phyloP scores from a whole-genome alignment of 2,888 invertebrate genomes.

The Saturnia pavonia region DNA sequence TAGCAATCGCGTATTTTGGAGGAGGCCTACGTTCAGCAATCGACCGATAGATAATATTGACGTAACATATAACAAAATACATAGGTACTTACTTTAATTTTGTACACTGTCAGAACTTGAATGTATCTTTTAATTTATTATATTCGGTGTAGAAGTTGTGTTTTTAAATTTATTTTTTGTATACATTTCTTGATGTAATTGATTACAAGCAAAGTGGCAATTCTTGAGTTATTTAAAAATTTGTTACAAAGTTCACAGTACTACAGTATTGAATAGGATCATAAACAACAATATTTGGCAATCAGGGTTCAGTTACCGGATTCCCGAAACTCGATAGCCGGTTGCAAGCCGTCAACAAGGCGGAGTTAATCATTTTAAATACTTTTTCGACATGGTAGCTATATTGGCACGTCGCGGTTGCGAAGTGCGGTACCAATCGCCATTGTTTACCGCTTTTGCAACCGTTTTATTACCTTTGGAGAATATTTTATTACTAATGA shows the following conservation, averaged over 20 bases:
- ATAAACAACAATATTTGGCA: slow-evolving; percentile 19
- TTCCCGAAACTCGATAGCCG: slow-evolving; percentile 68
- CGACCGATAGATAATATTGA: too few relatives aligned
- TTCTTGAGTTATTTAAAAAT: neutral
- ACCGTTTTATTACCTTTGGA: slow-evolving; percentile 54
- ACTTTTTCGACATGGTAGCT: slow-evolving; percentile 64
- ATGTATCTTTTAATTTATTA: neutral
- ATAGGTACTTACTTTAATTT: too few relatives aligned
- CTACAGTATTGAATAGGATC: slow-evolving; percentile 16
- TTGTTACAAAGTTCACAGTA: slow-evolving; percentile 3
- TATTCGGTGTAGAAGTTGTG: neutral
- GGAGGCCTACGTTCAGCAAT: neutral
- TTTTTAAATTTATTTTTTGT: neutral
- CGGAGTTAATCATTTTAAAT: slow-evolving; percentile 77
- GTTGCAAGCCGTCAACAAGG: slow-evolving; percentile 75
- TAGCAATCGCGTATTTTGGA: neutral
- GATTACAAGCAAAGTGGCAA: neutral
- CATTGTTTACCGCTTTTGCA: slow-evolving; percentile 64
- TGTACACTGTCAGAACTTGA: neutral
- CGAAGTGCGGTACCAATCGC: slow-evolving; percentile 53
- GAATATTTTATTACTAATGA: slow-evolving; percentile 8
- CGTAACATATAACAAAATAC: too few relatives aligned
- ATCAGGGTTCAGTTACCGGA: slow-evolving; percentile 20
- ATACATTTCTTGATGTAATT: neutral
- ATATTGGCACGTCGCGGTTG: slow-evolving; percentile 38